These are phyloP conservation scores for Oryzias sinensis DNA, from an alignment of 2,797 vertebrate genomes.

Conservation along the genomic window DNA sequence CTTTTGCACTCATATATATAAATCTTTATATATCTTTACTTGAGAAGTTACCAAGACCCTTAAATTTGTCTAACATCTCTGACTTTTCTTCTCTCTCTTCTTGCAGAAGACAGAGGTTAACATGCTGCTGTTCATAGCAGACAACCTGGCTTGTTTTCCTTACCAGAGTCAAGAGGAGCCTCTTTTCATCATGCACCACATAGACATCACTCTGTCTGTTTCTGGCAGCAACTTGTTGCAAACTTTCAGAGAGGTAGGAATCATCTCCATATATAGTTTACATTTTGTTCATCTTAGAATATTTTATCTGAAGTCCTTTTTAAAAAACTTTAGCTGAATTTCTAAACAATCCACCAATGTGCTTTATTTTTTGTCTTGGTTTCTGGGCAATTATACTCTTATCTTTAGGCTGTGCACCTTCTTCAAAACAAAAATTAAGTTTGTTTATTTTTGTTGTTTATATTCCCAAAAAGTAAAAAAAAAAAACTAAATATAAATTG, in stretches of 20 bases:
- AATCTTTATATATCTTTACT: neutral
- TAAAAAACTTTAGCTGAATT: too few species aligned
- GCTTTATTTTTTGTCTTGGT: too few species aligned
- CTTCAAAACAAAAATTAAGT: too few species aligned
- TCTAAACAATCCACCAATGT: too few species aligned
- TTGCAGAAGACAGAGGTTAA: constrained; percentile 92
- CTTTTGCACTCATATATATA: neutral
- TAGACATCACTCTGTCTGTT: constrained; percentile 96
- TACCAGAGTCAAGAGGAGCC: constrained; percentile 97
- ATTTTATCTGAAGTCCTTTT: too few species aligned
- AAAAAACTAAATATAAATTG: neutral
- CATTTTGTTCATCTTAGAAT: too few species aligned
- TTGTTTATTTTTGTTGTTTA: too few species aligned
- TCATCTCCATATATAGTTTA: neutral
- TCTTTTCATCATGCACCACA: constrained; percentile 98
- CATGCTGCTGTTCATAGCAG: constrained; percentile 95
- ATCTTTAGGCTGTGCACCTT: too few species aligned
- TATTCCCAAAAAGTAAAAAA: too few species aligned
- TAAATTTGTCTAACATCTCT: neutral
- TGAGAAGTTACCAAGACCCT: neutral
- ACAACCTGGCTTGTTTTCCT: constrained; percentile 96
- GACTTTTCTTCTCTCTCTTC: neutral
- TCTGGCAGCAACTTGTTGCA: constrained; percentile 96
- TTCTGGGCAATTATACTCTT: too few species aligned
- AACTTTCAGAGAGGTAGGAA: constrained; percentile 93